A percentile compares a stretch with the other conserved stretches of the same genome.
Conservation (phyloP, 2,113 vertebrate species). For the Carollia perspicillata region DNA sequence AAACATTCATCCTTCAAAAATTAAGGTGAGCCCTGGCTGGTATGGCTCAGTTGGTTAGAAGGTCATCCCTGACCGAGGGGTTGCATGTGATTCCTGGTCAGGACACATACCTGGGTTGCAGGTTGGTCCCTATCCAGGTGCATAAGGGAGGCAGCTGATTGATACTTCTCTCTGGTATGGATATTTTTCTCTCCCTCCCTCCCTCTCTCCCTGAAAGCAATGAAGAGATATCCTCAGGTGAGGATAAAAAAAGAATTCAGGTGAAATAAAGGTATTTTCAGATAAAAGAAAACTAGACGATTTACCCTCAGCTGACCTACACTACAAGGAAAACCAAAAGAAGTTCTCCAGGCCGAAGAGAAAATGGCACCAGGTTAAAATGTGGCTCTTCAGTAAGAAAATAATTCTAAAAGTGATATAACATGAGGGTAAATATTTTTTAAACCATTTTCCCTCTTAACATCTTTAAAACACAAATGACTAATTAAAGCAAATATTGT, state of each 20-base stretch:
- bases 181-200: no score
- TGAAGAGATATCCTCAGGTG: no score
- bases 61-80: no score
- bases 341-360: background rate
- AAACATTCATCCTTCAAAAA: background rate
- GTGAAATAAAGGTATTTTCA: background rate
- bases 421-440: background rate
- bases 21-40: background rate
- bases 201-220: no score
- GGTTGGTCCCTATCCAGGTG: no score
- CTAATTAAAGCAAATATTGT: background rate
- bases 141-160: no score
- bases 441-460: background rate
- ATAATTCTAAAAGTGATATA: background rate
- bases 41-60: no score
- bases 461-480: background rate
- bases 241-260: background rate
- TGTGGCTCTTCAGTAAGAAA: background rate
- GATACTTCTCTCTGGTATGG: no score
- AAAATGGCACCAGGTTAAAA: background rate
- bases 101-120: no score
- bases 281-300: background rate
- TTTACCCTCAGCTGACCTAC: background rate
- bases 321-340: background rate
- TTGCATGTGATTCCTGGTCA: no score